Conservation (phyloP, 2,888 invertebrate genomes). For the Mythimna impura region DNA sequence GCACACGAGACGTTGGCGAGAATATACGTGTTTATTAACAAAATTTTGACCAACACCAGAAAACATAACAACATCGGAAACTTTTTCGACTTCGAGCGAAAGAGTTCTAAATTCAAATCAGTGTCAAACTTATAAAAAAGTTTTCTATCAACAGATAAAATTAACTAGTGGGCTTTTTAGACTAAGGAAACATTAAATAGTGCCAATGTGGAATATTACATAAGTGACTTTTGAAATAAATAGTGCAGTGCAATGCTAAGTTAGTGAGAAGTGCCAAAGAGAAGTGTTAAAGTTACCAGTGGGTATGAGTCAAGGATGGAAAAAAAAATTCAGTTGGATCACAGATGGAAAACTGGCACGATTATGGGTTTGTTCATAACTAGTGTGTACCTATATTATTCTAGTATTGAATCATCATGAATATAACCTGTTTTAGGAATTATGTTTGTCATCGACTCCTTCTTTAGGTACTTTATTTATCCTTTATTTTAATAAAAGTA, state of each 20-base stretch:
- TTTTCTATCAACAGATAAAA: conserved; percentile 8
- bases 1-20: conserved; percentile 13
- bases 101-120: conserved; percentile 42
- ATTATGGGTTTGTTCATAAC: conserved; percentile 81
- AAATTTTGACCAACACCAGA: conserved; percentile 12
- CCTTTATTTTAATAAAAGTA: background rate
- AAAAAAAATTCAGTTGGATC: conserved; percentile 80
- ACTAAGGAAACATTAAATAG: conserved; percentile 3
- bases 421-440: background rate
- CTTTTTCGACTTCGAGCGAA: background rate
- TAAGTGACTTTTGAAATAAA: conserved; percentile 12
- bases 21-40: conserved; percentile 35
- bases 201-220: conserved; percentile 38
- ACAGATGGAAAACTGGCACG: conserved; percentile 78
- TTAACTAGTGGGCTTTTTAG: background rate
- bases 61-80: conserved; percentile 17
- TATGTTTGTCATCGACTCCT: background rate
- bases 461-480: background rate
- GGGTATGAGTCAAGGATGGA: conserved; percentile 83
- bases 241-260: conserved; percentile 52
- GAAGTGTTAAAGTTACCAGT: conserved; percentile 58
- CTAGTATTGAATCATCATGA: conserved; percentile 3
- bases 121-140: background rate
- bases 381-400: background rate
- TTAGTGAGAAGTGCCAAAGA: conserved; percentile 50